Percentiles rank a stretch among this genome's conserved stretches.
phyloP scores from a whole-genome alignment of 2,113 vertebrate species.

The Gymnogyps californianus region DNA sequence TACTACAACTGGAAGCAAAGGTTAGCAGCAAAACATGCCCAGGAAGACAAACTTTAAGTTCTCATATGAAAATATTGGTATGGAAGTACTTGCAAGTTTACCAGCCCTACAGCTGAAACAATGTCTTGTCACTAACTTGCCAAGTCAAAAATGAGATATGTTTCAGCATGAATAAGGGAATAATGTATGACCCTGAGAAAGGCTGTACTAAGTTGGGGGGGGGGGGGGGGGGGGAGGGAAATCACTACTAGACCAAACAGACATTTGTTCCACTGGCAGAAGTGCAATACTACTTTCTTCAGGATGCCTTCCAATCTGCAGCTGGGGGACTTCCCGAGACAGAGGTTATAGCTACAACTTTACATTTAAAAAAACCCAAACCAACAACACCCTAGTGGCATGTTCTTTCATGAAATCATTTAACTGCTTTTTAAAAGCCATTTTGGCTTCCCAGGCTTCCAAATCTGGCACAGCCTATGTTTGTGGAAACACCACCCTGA shows the following conservation, averaged over 20 bases:
- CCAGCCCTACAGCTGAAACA: neutral
- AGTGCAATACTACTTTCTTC: neutral
- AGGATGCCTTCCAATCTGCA: neutral
- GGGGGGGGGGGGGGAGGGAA: too few species aligned
- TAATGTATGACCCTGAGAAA: neutral
- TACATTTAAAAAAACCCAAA: neutral
- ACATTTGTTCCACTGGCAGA: neutral
- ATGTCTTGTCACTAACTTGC: neutral
- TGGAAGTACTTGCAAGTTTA: neutral
- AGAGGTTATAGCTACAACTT: neutral
- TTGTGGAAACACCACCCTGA: neutral
- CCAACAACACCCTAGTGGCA: neutral
- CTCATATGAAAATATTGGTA: neutral
- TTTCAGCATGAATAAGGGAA: neutral
- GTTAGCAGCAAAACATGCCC: neutral
- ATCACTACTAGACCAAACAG: neutral
- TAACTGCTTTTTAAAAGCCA: neutral
- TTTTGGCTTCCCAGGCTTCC: neutral
- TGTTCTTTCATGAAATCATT: neutral
- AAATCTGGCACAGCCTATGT: neutral
- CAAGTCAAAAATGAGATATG: neutral
- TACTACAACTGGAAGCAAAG: neutral
- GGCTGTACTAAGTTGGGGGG: neutral
- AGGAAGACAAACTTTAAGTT: neutral
- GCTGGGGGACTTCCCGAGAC: neutral